Evolutionary conservation across 2,888 invertebrate genomes (phyloP).

Genomic region (Drepana falcataria): DNA sequence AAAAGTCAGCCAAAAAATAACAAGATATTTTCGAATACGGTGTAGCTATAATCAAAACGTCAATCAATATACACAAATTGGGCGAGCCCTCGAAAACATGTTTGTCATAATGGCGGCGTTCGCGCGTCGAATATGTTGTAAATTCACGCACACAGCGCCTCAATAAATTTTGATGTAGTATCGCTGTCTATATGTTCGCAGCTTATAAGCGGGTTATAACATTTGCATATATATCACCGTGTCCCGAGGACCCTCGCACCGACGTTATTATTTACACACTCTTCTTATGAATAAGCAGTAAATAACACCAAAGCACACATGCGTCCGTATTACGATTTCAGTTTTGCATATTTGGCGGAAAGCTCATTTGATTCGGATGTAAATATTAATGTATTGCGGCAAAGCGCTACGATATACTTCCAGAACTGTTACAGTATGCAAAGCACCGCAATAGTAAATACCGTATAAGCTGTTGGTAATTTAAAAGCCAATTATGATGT

Average conservation of each 20-base stretch:
- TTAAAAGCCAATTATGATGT: no score
- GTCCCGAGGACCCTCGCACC: slow-evolving; percentile 28
- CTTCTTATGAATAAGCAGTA: slow-evolving; percentile 56
- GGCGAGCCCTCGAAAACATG: slow-evolving; percentile 31
- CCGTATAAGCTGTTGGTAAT: no score
- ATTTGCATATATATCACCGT: slow-evolving; percentile 76
- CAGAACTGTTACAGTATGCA: background rate
- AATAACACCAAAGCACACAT: slow-evolving; percentile 44
- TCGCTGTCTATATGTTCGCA: slow-evolving; percentile 48
- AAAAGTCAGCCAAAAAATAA: no score
- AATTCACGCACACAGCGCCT: slow-evolving; percentile 37
- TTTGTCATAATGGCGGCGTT: slow-evolving; percentile 30
- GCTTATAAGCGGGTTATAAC: slow-evolving; percentile 73
- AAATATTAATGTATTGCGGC: background rate
- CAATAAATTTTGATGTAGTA: slow-evolving; percentile 68
- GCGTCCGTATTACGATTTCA: slow-evolving; percentile 37
- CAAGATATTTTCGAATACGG: no score
- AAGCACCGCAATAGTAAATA: background rate
- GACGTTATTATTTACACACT: slow-evolving; percentile 55
- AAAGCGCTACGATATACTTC: background rate
- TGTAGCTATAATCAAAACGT: slow-evolving; percentile 8
- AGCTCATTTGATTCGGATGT: slow-evolving; percentile 37
- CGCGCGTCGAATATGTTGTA: slow-evolving; percentile 25
- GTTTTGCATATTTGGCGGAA: slow-evolving; percentile 42
- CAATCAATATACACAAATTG: slow-evolving; percentile 33